Evolutionary conservation across 2,797 vertebrate species (phyloP).

Genomic region (Notolabrus celidotus): DNA sequence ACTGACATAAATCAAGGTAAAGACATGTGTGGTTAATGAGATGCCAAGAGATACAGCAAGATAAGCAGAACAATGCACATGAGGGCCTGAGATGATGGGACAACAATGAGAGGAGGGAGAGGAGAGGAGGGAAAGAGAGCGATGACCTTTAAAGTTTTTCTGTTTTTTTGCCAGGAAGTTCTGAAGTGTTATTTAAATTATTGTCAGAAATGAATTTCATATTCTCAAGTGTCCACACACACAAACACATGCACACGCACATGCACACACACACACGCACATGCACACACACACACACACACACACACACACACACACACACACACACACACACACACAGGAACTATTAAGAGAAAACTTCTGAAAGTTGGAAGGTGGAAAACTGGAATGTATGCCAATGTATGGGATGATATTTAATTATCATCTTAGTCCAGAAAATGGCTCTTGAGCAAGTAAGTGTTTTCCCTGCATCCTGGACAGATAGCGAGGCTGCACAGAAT

Average conservation of each 20-base stretch:
- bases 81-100: slow-evolving; percentile 26
- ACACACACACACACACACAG: background rate
- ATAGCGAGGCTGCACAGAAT: too few species aligned
- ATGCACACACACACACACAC: too few species aligned
- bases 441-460: too few species aligned
- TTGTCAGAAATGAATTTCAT: slow-evolving; percentile 1
- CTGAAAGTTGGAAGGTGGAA: background rate
- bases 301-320: too few species aligned
- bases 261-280: too few species aligned
- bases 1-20: slow-evolving; percentile 55
- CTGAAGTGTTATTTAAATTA: slow-evolving; percentile 31
- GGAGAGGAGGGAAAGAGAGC: background rate
- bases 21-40: slow-evolving; percentile 43
- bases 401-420: too few species aligned
- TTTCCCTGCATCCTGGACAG: too few species aligned
- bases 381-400: too few species aligned
- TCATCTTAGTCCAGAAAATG: too few species aligned
- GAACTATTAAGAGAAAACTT: background rate
- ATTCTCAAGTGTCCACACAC: slow-evolving; percentile 15
- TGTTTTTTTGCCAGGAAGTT: background rate
- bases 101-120: background rate
- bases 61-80: slow-evolving; percentile 42
- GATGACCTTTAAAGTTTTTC: slow-evolving; percentile 25
- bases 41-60: slow-evolving; percentile 38
- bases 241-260: background rate